A percentile compares a stretch with the other conserved stretches of the same genome.
Evolutionary conservation across 1,140 invertebrate genomes (phyloP).

Genomic region (Amyelois transitella): DNA sequence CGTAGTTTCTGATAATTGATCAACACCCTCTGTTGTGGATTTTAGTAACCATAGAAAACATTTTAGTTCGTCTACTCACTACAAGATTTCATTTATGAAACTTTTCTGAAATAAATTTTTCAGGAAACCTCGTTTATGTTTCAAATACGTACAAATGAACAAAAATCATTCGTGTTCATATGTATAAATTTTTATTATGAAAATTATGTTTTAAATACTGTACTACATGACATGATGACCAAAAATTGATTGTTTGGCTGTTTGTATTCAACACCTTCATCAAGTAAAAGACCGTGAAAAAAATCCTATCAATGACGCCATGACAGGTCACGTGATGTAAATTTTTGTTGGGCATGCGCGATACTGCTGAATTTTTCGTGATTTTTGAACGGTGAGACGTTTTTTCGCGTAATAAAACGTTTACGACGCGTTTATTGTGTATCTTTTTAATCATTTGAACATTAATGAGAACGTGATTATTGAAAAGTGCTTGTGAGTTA

Average conservation of each 20-base stretch:
- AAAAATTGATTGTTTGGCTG: background rate
- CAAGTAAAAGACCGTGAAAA: slow-evolving; percentile 22
- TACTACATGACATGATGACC: too few relatives aligned
- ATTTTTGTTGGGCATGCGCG: slow-evolving; percentile 72
- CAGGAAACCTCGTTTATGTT: too few relatives aligned
- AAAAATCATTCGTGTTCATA: too few relatives aligned
- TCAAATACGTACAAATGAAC: too few relatives aligned
- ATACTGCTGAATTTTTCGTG: slow-evolving; percentile 57
- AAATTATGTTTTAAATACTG: too few relatives aligned
- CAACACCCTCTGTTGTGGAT: too few relatives aligned
- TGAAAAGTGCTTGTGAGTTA: slow-evolving; percentile 33
- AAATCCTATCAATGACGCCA: slow-evolving; percentile 47
- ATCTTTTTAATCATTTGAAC: slow-evolving; percentile 3
- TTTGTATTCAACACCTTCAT: background rate
- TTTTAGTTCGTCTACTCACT: too few relatives aligned
- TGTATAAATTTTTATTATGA: too few relatives aligned
- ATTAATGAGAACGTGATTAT: slow-evolving; percentile 14
- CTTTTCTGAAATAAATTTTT: too few relatives aligned
- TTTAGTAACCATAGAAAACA: too few relatives aligned
- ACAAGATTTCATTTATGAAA: too few relatives aligned
- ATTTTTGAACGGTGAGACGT: slow-evolving; percentile 63
- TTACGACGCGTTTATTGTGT: slow-evolving; percentile 16
- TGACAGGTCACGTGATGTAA: slow-evolving; percentile 74
- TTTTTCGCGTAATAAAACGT: slow-evolving; percentile 34
- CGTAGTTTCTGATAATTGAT: too few relatives aligned